A percentile compares a stretch with the other conserved stretches of the same genome.
Evolutionary conservation across 2,113 vertebrate species (phyloP).

Genomic region (Semnornis frantzii): DNA sequence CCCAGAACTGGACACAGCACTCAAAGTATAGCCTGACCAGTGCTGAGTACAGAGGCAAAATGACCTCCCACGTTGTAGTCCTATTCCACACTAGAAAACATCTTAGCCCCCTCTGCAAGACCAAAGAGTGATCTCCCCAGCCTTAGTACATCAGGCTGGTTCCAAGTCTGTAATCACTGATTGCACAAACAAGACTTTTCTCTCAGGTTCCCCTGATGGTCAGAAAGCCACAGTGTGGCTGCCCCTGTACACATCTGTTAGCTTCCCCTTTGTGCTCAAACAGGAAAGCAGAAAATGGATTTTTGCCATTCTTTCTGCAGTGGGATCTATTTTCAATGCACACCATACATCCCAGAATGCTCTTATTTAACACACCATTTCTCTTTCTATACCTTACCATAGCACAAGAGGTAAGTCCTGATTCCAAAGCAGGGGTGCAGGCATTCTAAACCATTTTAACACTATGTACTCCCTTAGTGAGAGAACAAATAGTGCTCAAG

Average conservation of each 20-base stretch:
- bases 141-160: neutral
- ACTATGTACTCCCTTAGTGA: neutral
- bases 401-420: neutral
- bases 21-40: no score
- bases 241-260: neutral
- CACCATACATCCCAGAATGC: neutral
- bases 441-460: neutral
- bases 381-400: neutral
- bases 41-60: no score
- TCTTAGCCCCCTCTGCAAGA: neutral
- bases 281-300: neutral
- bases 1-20: no score
- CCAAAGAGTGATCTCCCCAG: neutral
- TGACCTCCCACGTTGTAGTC: no score
- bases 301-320: neutral
- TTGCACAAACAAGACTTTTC: fast-evolving
- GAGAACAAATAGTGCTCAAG: neutral
- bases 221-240: neutral
- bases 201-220: neutral
- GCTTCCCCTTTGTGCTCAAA: neutral
- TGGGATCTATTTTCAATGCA: neutral
- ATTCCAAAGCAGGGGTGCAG: neutral
- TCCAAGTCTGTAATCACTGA: neutral
- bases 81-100: neutral
- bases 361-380: neutral